Evolutionary conservation across 2,888 invertebrate genomes (phyloP).

Genomic region (Drosophila affinis): DNA sequence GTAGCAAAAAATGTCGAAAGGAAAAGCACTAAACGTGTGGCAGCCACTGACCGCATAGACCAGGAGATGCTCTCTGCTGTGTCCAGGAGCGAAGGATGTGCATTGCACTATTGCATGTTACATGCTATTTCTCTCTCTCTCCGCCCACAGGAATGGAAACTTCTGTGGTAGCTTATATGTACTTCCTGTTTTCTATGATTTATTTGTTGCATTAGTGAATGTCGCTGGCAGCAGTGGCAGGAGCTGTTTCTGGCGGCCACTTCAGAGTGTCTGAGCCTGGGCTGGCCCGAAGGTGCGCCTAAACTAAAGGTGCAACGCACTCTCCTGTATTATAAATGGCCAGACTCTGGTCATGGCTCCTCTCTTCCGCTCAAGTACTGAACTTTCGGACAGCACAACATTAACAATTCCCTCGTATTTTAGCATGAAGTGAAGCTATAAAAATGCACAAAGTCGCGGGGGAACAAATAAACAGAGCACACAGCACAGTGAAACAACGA

Average conservation of each 20-base stretch:
- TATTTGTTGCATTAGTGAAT: slow-evolving; percentile 65
- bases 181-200: slow-evolving; percentile 51
- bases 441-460: slow-evolving; percentile 44
- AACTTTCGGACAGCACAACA: slow-evolving; percentile 36
- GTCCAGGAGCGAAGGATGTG: neutral
- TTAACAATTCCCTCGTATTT: slow-evolving; percentile 49
- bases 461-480: slow-evolving; percentile 11
- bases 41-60: neutral
- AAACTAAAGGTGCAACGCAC: slow-evolving; percentile 43
- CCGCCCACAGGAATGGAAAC: slow-evolving; percentile 8
- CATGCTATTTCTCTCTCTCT: neutral
- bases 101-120: neutral
- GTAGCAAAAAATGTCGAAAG: slow-evolving; percentile 6
- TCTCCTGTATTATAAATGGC: slow-evolving; percentile 31
- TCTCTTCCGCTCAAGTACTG: neutral
- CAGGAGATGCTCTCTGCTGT: neutral
- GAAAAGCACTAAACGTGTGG: neutral
- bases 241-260: slow-evolving; percentile 34
- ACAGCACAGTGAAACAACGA: slow-evolving; percentile 14
- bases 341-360: neutral
- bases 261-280: slow-evolving; percentile 31
- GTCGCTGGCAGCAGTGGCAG: slow-evolving; percentile 37
- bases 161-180: slow-evolving; percentile 16
- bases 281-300: slow-evolving; percentile 15
- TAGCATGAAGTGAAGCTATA: slow-evolving; percentile 18